These are phyloP conservation scores for Picathartes gymnocephalus DNA, from an alignment of 2,113 vertebrate genomes.

Conservation along the genomic window DNA sequence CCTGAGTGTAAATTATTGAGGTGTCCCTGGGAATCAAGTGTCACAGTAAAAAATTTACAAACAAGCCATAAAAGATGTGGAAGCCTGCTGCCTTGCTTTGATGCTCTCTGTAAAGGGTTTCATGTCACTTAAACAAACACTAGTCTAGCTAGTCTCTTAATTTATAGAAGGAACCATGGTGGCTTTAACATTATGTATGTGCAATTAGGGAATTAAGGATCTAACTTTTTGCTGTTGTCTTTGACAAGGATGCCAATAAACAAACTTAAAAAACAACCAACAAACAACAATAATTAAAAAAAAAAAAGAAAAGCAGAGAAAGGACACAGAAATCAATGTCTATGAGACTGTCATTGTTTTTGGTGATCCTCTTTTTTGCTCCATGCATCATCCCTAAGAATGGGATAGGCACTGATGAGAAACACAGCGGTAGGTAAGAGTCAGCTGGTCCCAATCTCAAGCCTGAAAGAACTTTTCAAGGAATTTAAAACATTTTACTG, in stretches of 20 bases:
- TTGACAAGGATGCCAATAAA: not conserved
- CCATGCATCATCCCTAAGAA: not conserved
- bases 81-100: not conserved
- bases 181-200: not conserved
- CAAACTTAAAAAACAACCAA: not conserved
- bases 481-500: not conserved
- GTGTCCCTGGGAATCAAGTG: not conserved
- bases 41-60: constrained; percentile 33
- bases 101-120: not conserved
- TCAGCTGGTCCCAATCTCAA: not conserved
- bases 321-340: not conserved
- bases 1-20: not conserved
- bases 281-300: not conserved
- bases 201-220: not conserved
- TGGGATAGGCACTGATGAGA: not conserved
- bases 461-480: not conserved
- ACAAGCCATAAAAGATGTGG: not conserved
- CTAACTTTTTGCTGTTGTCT: not conserved
- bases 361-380: not conserved
- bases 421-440: not conserved
- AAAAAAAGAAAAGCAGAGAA: not conserved
- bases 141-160: not conserved
- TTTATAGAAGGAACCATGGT: not conserved
- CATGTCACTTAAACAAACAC: not conserved
- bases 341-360: not conserved